Evolutionary conservation across 2,888 invertebrate genomes (phyloP).

Genomic region (Dilophus febrilis): DNA sequence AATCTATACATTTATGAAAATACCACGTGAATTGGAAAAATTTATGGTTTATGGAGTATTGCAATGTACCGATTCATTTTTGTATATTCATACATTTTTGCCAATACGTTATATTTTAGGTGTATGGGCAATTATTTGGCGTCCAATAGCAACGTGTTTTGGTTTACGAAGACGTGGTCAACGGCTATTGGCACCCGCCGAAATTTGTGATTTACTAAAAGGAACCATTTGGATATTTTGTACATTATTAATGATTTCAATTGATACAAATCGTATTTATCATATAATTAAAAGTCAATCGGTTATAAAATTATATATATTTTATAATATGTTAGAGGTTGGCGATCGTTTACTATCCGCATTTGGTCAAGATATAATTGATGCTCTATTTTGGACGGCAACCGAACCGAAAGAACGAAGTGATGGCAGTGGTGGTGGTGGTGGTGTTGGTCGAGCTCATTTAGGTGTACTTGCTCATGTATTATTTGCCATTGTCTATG

Average conservation of each 20-base stretch:
- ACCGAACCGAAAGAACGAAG: conserved; percentile 80
- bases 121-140: conserved; percentile 58
- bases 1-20: conserved; percentile 92
- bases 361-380: conserved; percentile 95
- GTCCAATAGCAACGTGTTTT: conserved; percentile 56
- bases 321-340: conserved; percentile 98
- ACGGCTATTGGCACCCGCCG: conserved; percentile 61
- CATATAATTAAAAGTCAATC: conserved; percentile 95
- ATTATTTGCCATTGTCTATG: conserved; percentile 81
- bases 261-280: conserved; percentile 96
- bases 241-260: conserved; percentile 69
- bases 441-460: conserved; percentile 53
- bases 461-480: conserved; percentile 80
- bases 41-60: conserved; percentile 89
- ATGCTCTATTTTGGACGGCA: conserved; percentile 96
- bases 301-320: conserved; percentile 97
- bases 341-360: conserved; percentile 91
- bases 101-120: conserved; percentile 84
- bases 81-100: conserved; percentile 94
- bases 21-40: conserved; percentile 80
- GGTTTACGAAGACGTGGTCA: conserved; percentile 38
- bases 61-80: conserved; percentile 92
- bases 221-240: conserved; percentile 73
- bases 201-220: conserved; percentile 92
- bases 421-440: no score